Base-by-base conservation (phyloP, 2,113 vertebrate species). In the Chaetura pelagica region DNA sequence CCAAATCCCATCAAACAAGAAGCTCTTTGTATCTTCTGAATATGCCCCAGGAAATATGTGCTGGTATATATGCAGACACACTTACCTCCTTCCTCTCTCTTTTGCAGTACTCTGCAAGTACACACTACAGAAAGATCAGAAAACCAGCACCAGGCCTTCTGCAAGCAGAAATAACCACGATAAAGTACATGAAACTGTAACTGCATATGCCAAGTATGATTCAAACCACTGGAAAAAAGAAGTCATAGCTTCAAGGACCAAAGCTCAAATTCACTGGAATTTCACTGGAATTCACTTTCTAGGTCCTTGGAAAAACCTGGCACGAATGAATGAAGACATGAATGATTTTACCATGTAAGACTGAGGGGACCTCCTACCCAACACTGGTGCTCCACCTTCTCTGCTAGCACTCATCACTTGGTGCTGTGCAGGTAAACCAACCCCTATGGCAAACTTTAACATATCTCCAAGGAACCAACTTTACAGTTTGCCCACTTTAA, bases 241-340 rank as follows among this genome's bases (percentile, higher is more conserved):
- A 95, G 57, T 54, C 88, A 77, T 13, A 38, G 42, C 73, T 89
- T 64, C 63, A 58, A 89, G 38, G 34, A 90, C 21, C 49, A 80
- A 35, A 88, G 44, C 54, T 73, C 57, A 49, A 38, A 23, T 29
- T 55, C 4, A 10, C 17, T 74, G 52, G 57, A 90, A 87, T 34
- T 20, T 55, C 4, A 10, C 17, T 74, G 52, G 57, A 90, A 87
- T 34, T 20, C n/a, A n/a, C 19, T 49, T 59, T 63, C 63, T 0
- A 40, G 22, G n/a, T n/a, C 57, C 74, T 32, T 14, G 34, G 74
- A 23, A 84, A 88, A 82, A 52, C 12, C 59, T 75, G 52, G 58
- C 15, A 15, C 27, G 54, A 93, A 68, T 30, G 54, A 93, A 68
- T 69, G 71, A 42, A 19, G 9, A 82, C 35, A 16, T 42, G 35